These are phyloP conservation scores for Episyrphus balteatus DNA, from an alignment of 1,140 invertebrate genomes.

Conservation along the genomic window DNA sequence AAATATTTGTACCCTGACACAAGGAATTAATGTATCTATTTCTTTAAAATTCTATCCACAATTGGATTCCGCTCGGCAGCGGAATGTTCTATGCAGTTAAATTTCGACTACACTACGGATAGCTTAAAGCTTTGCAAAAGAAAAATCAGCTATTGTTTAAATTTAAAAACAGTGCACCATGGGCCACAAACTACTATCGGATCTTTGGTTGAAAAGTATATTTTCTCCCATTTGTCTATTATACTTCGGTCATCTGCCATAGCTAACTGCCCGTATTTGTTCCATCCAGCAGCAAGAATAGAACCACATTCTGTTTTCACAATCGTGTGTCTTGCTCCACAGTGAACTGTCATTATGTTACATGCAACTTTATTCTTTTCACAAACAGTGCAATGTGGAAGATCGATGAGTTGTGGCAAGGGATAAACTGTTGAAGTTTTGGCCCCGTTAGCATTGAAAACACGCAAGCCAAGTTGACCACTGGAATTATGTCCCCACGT, in stretches of 20 bases:
- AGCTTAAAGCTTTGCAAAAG: too few species aligned
- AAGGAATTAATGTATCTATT: too few species aligned
- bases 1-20: too few species aligned
- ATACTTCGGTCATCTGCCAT: constrained; percentile 12
- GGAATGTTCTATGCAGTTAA: too few species aligned
- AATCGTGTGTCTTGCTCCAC: constrained; percentile 56
- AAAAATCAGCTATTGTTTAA: too few species aligned
- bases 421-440: constrained; percentile 28
- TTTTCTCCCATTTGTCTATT: constrained; percentile 16
- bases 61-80: too few species aligned
- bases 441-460: constrained; percentile 18
- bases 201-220: constrained; percentile 2
- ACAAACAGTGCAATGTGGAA: constrained; percentile 30
- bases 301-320: constrained; percentile 46
- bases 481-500: constrained; percentile 86
- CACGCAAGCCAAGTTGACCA: constrained; percentile 65
- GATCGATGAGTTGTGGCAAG: constrained; percentile 23
- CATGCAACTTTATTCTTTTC: constrained; percentile 36
- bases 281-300: constrained; percentile 59
- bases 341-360: constrained; percentile 46
- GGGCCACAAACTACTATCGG: constrained; percentile 19
- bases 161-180: constrained; percentile 26
- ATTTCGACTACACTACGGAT: too few species aligned
- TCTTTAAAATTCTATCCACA: too few species aligned
- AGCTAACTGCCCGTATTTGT: constrained; percentile 63